These are phyloP conservation scores for Toxotes chatareus DNA, from an alignment of 2,113 vertebrate genomes.

Conservation along the genomic window DNA sequence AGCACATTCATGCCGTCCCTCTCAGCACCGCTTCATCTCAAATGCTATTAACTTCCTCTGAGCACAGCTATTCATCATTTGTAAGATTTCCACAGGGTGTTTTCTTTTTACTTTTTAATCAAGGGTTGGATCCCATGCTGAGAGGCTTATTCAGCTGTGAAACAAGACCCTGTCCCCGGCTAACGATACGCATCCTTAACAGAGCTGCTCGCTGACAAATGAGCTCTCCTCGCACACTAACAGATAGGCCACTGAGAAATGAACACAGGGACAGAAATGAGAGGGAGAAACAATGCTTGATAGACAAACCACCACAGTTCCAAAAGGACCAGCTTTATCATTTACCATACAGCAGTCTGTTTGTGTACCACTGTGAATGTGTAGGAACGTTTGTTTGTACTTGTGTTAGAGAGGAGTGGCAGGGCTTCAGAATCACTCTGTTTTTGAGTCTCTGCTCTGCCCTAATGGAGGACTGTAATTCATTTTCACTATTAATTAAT, in stretches of 20 bases:
- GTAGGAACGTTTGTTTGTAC: neutral
- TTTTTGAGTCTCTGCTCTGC: neutral
- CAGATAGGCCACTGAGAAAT: conserved; percentile 5
- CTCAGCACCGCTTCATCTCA: conserved; percentile 53
- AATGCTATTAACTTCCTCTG: conserved; percentile 54
- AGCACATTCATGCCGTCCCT: conserved; percentile 34
- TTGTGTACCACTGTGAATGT: neutral
- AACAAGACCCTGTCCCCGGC: conserved; percentile 63
- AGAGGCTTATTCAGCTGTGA: conserved; percentile 64
- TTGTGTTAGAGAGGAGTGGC: neutral
- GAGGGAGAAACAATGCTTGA: conserved; percentile 21
- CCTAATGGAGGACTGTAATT: neutral
- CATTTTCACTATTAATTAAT: neutral
- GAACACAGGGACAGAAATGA: conserved; percentile 10
- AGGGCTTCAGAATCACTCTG: neutral
- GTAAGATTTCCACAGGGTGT: conserved; percentile 57
- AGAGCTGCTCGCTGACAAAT: conserved; percentile 60
- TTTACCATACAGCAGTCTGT: neutral
- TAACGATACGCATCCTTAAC: conserved; percentile 61
- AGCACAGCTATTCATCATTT: conserved; percentile 68
- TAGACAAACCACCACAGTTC: conserved; percentile 8
- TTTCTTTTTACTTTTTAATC: conserved; percentile 73
- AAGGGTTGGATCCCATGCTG: conserved; percentile 60
- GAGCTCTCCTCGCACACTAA: conserved; percentile 24
- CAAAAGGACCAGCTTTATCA: neutral